A percentile compares a stretch with the other conserved stretches of the same genome.
Evolutionary conservation across 64 coral and sea anemone species (phyloP).

Genomic region (Montipora efflorescens): DNA sequence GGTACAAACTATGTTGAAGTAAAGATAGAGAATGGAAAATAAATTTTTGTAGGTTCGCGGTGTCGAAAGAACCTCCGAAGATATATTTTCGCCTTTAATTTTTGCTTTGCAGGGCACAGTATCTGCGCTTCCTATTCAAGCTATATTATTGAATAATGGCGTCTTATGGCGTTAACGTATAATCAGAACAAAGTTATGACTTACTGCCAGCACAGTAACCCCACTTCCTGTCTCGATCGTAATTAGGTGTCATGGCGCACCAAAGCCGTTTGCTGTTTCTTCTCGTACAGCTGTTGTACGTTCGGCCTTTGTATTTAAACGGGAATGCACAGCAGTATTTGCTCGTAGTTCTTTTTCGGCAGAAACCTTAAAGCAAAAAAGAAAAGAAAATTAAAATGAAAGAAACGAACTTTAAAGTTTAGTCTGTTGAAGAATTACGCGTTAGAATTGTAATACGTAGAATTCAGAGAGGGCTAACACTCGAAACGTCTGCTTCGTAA

Average conservation of each 20-base stretch:
- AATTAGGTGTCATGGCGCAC: constrained; percentile 53
- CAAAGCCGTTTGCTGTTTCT: constrained; percentile 32
- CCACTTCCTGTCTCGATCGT: constrained; percentile 53
- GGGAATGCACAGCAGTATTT: constrained; percentile 72
- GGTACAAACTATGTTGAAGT: no score
- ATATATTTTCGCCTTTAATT: no score
- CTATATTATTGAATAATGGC: no score
- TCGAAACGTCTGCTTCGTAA: no score
- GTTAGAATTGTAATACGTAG: background rate
- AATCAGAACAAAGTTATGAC: background rate
- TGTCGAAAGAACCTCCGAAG: no score
- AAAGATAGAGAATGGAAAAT: background rate
- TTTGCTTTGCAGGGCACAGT: no score
- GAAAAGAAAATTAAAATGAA: background rate
- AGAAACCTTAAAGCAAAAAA: constrained; percentile 30
- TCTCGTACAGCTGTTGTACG: constrained; percentile 53
- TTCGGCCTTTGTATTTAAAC: constrained; percentile 50
- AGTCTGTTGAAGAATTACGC: no score
- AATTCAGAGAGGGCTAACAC: background rate
- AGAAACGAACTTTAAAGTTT: background rate
- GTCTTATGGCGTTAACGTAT: no score
- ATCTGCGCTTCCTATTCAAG: no score
- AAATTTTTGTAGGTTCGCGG: no score
- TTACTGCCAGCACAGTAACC: constrained; percentile 53
- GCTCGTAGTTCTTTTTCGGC: constrained; percentile 18